Conservation (phyloP, 2,113 vertebrate species). For the Scomber japonicus region DNA sequence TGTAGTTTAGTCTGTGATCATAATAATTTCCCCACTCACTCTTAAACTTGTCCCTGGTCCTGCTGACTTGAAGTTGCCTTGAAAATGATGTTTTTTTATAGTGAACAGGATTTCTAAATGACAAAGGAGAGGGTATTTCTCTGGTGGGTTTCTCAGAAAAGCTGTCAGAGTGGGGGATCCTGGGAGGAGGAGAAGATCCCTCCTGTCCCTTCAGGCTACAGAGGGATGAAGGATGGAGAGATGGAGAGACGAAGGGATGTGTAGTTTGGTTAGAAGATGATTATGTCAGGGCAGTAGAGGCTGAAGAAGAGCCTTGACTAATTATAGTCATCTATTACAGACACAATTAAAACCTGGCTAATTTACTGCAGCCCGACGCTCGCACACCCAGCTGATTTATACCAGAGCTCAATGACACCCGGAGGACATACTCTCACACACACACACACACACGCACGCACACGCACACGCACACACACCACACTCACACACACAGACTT, state of each 20-base stretch:
- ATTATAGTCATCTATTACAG: constrained; percentile 99
- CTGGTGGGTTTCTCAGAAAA: constrained; percentile 49
- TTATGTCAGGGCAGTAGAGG: constrained; percentile 84
- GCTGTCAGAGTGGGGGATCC: constrained; percentile 55
- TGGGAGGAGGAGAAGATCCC: constrained; percentile 66
- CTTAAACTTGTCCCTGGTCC: not conserved
- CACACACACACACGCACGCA: constrained; percentile 18
- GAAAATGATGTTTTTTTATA: not conserved
- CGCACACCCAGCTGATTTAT: constrained; percentile 97
- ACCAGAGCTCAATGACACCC: constrained; percentile 97
- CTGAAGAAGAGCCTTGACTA: constrained; percentile 98
- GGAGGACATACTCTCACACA: constrained; percentile 86
- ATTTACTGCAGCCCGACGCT: constrained; percentile 96
- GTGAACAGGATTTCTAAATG: constrained; percentile 3
- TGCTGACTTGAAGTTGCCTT: not conserved
- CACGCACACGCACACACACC: constrained; percentile 16
- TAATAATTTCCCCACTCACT: not conserved
- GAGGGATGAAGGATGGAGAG: constrained; percentile 66
- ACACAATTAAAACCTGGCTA: constrained; percentile 98
- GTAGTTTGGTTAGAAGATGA: constrained; percentile 77
- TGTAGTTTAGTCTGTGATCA: too few species aligned
- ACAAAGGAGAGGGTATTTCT: constrained; percentile 38
- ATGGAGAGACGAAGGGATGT: constrained; percentile 86
- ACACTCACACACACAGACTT: constrained; percentile 4
- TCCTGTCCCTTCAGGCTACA: constrained; percentile 68